Conservation (phyloP, 1,140 invertebrate genomes). For the Holotrichia oblita region DNA sequence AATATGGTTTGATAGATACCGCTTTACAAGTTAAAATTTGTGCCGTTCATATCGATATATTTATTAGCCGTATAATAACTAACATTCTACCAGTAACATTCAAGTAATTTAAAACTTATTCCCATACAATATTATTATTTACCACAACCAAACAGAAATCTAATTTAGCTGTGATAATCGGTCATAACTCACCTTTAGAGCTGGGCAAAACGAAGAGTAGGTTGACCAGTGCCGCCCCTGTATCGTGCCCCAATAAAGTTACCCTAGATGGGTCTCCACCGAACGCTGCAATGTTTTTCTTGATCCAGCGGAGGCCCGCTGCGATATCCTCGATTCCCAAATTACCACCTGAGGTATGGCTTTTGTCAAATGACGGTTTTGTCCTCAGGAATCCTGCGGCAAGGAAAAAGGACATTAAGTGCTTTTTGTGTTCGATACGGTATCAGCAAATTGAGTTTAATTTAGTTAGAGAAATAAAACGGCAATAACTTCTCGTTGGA, state of each 20-base stretch:
- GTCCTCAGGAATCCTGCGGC: conserved; percentile 75
- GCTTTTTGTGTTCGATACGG: conserved; percentile 29
- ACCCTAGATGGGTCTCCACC: conserved; percentile 82
- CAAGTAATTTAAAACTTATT: too few species aligned
- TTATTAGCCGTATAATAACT: too few species aligned
- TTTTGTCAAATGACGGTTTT: conserved; percentile 64
- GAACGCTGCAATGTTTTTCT: conserved; percentile 81
- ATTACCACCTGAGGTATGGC: conserved; percentile 67
- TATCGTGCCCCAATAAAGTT: conserved; percentile 87
- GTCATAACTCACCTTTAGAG: conserved; percentile 68
- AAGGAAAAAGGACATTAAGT: conserved; percentile 26
- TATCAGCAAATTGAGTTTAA: conserved; percentile 33
- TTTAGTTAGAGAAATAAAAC: conserved; percentile 30
- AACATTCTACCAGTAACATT: too few species aligned
- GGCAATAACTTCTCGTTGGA: conserved; percentile 1
- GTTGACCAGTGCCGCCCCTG: conserved; percentile 86
- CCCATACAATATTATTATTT: too few species aligned
- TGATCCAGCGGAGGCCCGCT: conserved; percentile 79
- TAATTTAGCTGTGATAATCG: neutral
- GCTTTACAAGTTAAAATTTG: too few species aligned
- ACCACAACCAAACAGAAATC: neutral
- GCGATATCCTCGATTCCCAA: conserved; percentile 79
- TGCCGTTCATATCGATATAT: too few species aligned
- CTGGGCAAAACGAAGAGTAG: conserved; percentile 80
- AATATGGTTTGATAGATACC: too few species aligned